Conservation (phyloP, 1,140 invertebrate species). For the Macrobrachium nipponense region DNA sequence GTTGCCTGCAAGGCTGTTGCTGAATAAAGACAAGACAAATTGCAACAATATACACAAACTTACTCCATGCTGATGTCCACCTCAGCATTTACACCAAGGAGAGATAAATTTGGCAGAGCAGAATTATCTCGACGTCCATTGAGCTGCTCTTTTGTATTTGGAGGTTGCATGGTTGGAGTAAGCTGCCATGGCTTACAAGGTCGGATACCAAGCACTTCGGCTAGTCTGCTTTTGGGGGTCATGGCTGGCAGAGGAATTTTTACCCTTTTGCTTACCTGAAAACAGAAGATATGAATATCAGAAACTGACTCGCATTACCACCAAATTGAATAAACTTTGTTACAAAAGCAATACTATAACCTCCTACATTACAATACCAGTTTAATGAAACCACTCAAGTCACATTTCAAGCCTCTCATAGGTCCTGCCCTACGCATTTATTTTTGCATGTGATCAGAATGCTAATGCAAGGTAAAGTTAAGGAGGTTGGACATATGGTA, state of each 20-base stretch:
- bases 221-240: slow-evolving; percentile 57
- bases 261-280: slow-evolving; percentile 28
- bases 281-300: not conserved
- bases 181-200: slow-evolving; percentile 47
- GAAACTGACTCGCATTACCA: not conserved
- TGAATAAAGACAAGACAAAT: not conserved
- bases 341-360: too few species aligned
- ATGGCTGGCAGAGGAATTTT: slow-evolving; percentile 32
- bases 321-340: not conserved
- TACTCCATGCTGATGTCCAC: slow-evolving; percentile 36
- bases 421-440: too few species aligned
- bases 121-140: slow-evolving; percentile 37
- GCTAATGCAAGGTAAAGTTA: too few species aligned
- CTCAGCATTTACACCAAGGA: slow-evolving; percentile 38
- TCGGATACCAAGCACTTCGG: slow-evolving; percentile 46
- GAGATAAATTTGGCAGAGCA: slow-evolving; percentile 51
- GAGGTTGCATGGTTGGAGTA: slow-evolving; percentile 43
- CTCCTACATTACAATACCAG: too few species aligned
- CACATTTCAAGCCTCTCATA: too few species aligned
- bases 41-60: slow-evolving; percentile 14
- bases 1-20: not conserved
- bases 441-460: too few species aligned
- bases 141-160: slow-evolving; percentile 23
- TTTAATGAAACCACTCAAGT: too few species aligned
- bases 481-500: too few species aligned